Evolutionary conservation across 2,113 vertebrate genomes (phyloP), one percentile per base, ranked within the genome.

Genomic region (Canis aureus): DNA sequence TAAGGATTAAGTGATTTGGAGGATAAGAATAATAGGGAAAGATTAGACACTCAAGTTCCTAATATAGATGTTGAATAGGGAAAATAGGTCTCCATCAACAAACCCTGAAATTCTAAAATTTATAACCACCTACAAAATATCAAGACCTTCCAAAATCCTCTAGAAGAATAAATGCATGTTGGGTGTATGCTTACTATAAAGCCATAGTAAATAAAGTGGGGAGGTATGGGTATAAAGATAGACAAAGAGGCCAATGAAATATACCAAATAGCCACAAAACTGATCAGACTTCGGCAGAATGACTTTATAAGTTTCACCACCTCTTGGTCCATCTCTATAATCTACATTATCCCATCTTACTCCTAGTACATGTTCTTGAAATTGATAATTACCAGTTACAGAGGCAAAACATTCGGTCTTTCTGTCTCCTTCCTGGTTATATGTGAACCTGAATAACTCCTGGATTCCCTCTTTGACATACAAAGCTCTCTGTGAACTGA

Each of bases 71-170:
- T 97, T 95, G 92, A 53, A 92, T 19, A 95, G 4, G 66, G 57
- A 90, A 93, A 96, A 88, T 53, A 69, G 49, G 95, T 97, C 83
- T 98, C 93, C 84, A 67, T 0, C 86, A 23, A 73, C 5, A 86
- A 53, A 89, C 43, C 51, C 73, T 86, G n/a, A 35, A 88, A 57
- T 69, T 93, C 53, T 90, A 83, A 43, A 43, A 43, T 43, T 59
- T 38, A 60, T 60, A 38, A 38, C 23, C 57, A 60, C 27, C n/a
- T 60, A 13, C 22, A 38, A 60, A 82, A 82, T 38, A 22, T 35
- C 57, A 82, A 27, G 57, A 60, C 2, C 38, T 60, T 83, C 22
- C 22, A 83, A 60, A 23, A 83, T n/a, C n/a, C 57, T 62, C 22
- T 83, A 35, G n/a, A 60, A 60, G 35, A 62, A 83, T 35, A 62